Base-by-base conservation (phyloP, 2,113 vertebrate genomes). In the Dicrurus megarhynchus region DNA sequence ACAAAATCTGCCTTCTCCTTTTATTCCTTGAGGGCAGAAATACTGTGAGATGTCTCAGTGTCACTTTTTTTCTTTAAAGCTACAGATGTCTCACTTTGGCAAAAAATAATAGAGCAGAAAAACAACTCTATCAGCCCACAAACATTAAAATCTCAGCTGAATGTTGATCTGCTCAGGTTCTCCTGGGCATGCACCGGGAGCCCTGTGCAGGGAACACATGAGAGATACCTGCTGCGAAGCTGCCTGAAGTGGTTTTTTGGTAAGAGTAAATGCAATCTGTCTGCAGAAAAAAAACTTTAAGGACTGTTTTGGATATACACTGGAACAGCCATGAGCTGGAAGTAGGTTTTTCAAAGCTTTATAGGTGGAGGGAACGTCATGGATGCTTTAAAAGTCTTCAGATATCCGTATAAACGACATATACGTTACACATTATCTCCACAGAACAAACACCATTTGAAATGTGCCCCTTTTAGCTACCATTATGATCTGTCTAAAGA, bases 401-500 rank as follows among this genome's bases (percentile, higher is more conserved):
- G 69, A 78, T 84, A 63, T 2, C 3, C 3, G 9, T 77, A 90
- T 87, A 89, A 95, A 42, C 0, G 2, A 89, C 70, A 73, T 18
- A 77, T 32, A 89, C 24, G 13, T 73, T 71, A 80, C 6, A 2
- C 32, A 61, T 92, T 92, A 79, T 53, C 81, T 73, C 57, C 41
- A 59, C 61, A 83, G 78, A 88, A 87, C 71, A 96, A 95, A 88
- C 70, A 77, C 23, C 44, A 52, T 91, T 85, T 89, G 93, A 91
- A 91, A 77, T 21, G 82, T 65, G 67, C 49, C 59, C 88, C 84
- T 92, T 96, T 91, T 79, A 89, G 92, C 89, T 86, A 64, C 84
- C 84, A 86, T 73, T 87, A 94, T 39, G 84, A 78, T 90, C 59
- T 50, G 92, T 89, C 92, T 93, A 97, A 94, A 94, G 92, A 97